These are phyloP conservation scores for Nephrotoma appendiculata DNA, from an alignment of 2,888 invertebrate species.

Conservation along the genomic window DNA sequence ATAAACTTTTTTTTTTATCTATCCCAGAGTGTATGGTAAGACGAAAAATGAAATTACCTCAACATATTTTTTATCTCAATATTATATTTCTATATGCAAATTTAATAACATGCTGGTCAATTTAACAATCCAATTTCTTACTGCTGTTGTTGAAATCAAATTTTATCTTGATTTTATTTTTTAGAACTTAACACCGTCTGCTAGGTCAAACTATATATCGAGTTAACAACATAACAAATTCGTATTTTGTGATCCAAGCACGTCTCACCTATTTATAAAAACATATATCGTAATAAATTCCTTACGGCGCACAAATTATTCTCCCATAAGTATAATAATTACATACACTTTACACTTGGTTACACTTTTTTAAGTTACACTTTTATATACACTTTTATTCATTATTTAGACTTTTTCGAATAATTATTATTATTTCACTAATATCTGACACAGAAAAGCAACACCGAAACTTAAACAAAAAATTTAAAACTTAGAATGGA, in stretches of 20 bases:
- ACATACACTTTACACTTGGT: neutral
- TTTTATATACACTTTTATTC: neutral
- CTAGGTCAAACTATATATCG: neutral
- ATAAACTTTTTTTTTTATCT: neutral
- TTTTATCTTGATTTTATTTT: neutral
- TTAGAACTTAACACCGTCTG: neutral
- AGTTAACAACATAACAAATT: neutral
- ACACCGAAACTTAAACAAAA: neutral
- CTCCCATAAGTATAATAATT: neutral
- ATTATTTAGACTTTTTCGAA: neutral
- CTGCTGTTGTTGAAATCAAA: neutral
- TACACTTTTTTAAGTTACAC: neutral
- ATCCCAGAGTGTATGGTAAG: neutral
- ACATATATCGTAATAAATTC: neutral
- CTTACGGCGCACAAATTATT: neutral
- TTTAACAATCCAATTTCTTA: neutral
- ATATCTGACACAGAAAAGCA: neutral
- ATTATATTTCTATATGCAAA: neutral
- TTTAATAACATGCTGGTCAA: neutral
- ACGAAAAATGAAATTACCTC: neutral
- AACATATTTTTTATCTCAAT: neutral
- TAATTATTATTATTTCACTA: neutral
- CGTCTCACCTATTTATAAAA: neutral
- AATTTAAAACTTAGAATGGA: neutral
- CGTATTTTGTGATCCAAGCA: neutral